phyloP scores from a whole-genome alignment of 2,888 invertebrate genomes.

The Drosophila subsilvestris region DNA sequence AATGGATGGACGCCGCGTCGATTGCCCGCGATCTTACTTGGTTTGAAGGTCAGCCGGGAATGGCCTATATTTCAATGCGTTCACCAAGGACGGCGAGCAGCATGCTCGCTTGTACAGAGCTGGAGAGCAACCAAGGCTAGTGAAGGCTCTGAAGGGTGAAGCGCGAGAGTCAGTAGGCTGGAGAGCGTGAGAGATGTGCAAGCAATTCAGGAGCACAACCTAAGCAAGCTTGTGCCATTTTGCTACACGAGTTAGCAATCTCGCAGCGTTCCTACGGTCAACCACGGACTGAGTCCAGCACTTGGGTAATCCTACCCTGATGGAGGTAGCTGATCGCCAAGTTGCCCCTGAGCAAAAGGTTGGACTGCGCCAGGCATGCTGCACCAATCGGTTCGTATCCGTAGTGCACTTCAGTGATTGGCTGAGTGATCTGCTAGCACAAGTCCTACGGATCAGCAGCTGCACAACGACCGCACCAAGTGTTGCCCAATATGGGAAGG shows the following conservation, averaged over 20 bases:
- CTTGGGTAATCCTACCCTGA: constrained; percentile 29
- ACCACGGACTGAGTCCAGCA: constrained; percentile 23
- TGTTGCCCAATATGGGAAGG: background rate
- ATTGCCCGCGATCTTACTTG: too few relatives aligned
- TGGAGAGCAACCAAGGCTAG: too few relatives aligned
- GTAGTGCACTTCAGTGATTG: too few relatives aligned
- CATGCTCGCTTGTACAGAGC: too few relatives aligned
- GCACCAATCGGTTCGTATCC: too few relatives aligned
- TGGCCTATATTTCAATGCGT: too few relatives aligned
- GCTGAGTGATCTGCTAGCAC: too few relatives aligned
- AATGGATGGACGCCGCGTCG: too few relatives aligned
- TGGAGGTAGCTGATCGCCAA: constrained; percentile 28
- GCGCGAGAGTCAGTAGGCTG: background rate
- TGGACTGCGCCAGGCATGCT: background rate
- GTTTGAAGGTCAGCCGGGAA: too few relatives aligned
- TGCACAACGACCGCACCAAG: background rate
- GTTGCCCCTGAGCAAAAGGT: background rate
- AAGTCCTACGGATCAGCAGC: too few relatives aligned
- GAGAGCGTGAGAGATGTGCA: constrained; percentile 23
- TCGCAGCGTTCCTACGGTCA: constrained; percentile 32
- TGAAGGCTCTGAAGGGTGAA: too few relatives aligned
- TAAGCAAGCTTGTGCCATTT: constrained; percentile 30
- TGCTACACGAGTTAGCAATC: constrained; percentile 37
- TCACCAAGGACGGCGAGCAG: too few relatives aligned
- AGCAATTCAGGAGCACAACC: constrained; percentile 21